phyloP scores from a whole-genome alignment of 2,888 invertebrate species.

The Catocala sponsa region DNA sequence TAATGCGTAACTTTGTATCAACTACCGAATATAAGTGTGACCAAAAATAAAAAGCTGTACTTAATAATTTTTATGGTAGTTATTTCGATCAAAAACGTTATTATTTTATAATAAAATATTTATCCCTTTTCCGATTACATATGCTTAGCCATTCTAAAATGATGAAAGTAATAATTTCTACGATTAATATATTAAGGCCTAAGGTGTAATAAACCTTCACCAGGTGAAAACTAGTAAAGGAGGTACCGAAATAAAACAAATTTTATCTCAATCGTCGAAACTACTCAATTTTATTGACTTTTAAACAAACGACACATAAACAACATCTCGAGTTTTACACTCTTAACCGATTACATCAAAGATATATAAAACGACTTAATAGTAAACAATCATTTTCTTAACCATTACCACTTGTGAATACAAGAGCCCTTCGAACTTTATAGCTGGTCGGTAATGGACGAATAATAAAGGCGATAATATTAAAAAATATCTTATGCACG shows the following conservation, averaged over 20 bases:
- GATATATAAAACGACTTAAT: conserved; percentile 14
- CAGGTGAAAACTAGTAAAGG: too few species aligned
- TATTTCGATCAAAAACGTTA: not conserved
- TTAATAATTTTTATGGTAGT: not conserved
- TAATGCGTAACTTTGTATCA: conserved; percentile 25
- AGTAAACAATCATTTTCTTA: conserved; percentile 25
- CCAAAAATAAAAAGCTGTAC: conserved; percentile 7
- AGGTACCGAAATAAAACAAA: too few species aligned
- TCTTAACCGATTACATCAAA: conserved; percentile 24
- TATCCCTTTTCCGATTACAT: too few species aligned
- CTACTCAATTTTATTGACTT: conserved; percentile 1
- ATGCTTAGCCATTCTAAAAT: too few species aligned
- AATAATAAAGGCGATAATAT: conserved; percentile 30
- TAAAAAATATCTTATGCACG: conserved; percentile 31
- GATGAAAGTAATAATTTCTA: too few species aligned
- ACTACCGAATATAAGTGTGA: conserved; percentile 37
- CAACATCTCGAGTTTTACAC: not conserved
- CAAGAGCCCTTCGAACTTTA: conserved; percentile 29
- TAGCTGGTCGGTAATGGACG: conserved; percentile 18
- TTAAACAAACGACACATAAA: not conserved
- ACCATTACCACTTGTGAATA: conserved; percentile 29
- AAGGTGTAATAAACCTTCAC: not conserved
- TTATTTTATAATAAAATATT: too few species aligned
- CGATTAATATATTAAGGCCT: too few species aligned
- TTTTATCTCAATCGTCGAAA: not conserved